Conservation (phyloP, 2,888 invertebrate species). For the Cerceris rybyensis region DNA sequence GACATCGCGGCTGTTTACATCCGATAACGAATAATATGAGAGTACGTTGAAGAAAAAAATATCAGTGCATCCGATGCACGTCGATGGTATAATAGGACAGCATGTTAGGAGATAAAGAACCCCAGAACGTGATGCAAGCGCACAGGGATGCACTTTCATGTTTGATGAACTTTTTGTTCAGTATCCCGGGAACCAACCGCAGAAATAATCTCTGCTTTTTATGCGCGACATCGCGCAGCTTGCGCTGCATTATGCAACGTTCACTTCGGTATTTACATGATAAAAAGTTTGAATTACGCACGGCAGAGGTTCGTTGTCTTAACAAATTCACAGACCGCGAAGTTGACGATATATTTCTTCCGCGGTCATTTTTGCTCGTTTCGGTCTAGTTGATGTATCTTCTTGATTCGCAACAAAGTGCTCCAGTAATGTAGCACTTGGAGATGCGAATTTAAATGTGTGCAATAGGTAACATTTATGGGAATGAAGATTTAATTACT, state of each 20-base stretch:
- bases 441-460: too few relatives aligned
- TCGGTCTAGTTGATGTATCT: background rate
- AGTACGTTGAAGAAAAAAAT: background rate
- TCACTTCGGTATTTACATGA: conserved; percentile 40
- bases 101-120: conserved; percentile 10
- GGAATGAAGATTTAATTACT: background rate
- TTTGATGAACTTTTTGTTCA: conserved; percentile 50
- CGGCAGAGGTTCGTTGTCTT: background rate
- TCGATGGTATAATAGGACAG: conserved; percentile 32
- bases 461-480: background rate
- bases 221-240: conserved; percentile 29
- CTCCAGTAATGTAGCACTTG: too few relatives aligned
- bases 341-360: background rate
- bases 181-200: conserved; percentile 8
- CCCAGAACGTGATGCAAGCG: conserved; percentile 17
- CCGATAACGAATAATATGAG: background rate
- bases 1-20: conserved; percentile 2
- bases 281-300: conserved; percentile 37
- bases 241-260: conserved; percentile 25
- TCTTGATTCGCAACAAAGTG: background rate
- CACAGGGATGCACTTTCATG: conserved; percentile 25
- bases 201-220: conserved; percentile 52
- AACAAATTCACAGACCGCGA: background rate
- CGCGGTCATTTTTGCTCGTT: background rate
- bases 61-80: conserved; percentile 22